These are phyloP conservation scores for Belgica antarctica DNA, from an alignment of 2,888 invertebrate species.

Conservation along the genomic window DNA sequence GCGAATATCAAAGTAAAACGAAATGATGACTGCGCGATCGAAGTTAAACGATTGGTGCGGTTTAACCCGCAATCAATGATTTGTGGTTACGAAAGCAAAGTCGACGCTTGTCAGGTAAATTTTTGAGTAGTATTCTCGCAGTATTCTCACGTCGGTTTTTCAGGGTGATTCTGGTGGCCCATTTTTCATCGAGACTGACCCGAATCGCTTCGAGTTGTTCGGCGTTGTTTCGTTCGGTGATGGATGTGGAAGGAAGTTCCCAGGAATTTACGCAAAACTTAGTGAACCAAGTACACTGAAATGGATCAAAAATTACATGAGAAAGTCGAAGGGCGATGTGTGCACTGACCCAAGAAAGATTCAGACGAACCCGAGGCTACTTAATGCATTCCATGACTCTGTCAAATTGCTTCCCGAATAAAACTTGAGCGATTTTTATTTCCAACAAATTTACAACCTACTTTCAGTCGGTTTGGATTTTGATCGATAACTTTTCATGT, in stretches of 20 bases:
- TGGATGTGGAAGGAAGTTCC: slow-evolving; percentile 34
- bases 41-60: slow-evolving; percentile 54
- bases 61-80: slow-evolving; percentile 59
- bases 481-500: background rate
- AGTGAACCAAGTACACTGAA: background rate
- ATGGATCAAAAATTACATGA: slow-evolving; percentile 28
- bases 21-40: slow-evolving; percentile 10
- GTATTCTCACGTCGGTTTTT: background rate
- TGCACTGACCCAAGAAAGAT: slow-evolving; percentile 15
- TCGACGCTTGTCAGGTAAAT: slow-evolving; percentile 64
- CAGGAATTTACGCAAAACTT: slow-evolving; percentile 19
- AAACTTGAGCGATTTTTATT: too few species aligned
- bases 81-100: slow-evolving; percentile 63
- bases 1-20: background rate
- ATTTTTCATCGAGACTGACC: slow-evolving; percentile 30
- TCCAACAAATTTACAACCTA: too few species aligned
- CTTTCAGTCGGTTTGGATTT: background rate
- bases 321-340: background rate
- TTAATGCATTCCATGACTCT: too few species aligned
- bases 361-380: too few species aligned
- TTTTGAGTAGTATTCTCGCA: too few species aligned
- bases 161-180: slow-evolving; percentile 37
- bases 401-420: too few species aligned
- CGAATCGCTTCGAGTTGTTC: slow-evolving; percentile 28
- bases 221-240: slow-evolving; percentile 37